These are phyloP conservation scores for Ormyrus pomaceus DNA, from an alignment of 2,888 invertebrate species.

Conservation along the genomic window DNA sequence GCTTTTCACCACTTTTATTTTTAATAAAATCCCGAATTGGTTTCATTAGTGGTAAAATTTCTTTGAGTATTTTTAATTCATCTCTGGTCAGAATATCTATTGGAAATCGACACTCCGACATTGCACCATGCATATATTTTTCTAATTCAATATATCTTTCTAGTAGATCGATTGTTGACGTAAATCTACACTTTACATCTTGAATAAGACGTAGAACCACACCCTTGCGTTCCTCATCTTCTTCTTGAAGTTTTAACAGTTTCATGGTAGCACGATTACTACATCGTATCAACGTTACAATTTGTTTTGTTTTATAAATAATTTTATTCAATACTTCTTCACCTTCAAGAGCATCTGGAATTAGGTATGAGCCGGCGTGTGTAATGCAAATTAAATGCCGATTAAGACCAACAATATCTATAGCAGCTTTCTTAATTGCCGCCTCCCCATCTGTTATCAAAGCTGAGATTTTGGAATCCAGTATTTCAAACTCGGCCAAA, in stretches of 20 bases:
- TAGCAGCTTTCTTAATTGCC: constrained; percentile 55
- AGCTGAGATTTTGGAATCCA: constrained; percentile 8
- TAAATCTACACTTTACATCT: not conserved
- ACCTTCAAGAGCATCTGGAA: not conserved
- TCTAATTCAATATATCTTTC: constrained; percentile 1
- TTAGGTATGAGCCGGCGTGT: constrained; percentile 28
- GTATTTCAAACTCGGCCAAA: constrained; percentile 39
- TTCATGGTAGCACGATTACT: not conserved
- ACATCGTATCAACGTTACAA: not conserved
- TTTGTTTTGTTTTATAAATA: not conserved
- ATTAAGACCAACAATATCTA: constrained; percentile 53
- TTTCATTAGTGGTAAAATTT: constrained; percentile 1
- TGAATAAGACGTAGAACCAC: not conserved
- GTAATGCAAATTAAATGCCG: constrained; percentile 60
- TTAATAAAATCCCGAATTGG: not conserved
- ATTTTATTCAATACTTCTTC: not conserved
- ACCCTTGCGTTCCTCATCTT: not conserved
- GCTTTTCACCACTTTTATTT: constrained; percentile 53
- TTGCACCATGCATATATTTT: not conserved
- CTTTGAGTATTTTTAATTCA: not conserved
- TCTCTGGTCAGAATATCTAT: not conserved
- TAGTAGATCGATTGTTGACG: not conserved
- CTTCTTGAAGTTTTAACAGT: not conserved
- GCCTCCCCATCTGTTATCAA: constrained; percentile 30
- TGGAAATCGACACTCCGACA: not conserved